These are phyloP conservation scores for Hirtodrosophila duncani DNA, from an alignment of 2,888 invertebrate genomes.

Conservation along the genomic window DNA sequence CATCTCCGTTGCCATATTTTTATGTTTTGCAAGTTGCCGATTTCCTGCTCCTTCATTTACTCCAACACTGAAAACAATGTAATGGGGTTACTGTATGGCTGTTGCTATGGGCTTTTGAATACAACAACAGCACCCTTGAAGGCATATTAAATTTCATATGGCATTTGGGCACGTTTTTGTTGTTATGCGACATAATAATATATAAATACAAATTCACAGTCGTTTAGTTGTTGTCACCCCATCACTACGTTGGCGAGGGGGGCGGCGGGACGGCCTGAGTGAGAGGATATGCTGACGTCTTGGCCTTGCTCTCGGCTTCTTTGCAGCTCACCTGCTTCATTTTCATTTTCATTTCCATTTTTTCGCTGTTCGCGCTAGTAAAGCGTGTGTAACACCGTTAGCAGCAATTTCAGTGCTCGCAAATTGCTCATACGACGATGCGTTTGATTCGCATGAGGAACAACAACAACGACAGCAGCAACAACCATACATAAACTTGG, in stretches of 20 bases:
- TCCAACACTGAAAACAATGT: too few species aligned
- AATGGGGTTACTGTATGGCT: conserved; percentile 21
- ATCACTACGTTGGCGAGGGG: neutral
- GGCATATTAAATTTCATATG: conserved; percentile 23
- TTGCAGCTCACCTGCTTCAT: neutral
- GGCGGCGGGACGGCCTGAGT: too few species aligned
- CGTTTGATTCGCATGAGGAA: too few species aligned
- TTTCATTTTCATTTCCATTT: conserved; percentile 5
- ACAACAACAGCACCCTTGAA: too few species aligned
- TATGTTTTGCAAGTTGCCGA: too few species aligned
- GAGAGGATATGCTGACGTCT: too few species aligned
- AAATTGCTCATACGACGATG: conserved; percentile 68
- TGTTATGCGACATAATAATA: conserved; percentile 9
- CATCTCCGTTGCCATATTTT: too few species aligned
- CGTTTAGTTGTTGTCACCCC: conserved; percentile 44
- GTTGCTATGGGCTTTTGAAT: too few species aligned
- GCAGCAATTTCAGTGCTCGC: conserved; percentile 64
- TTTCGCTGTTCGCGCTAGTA: conserved; percentile 42
- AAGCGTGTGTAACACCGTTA: conserved; percentile 65
- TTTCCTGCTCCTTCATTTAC: too few species aligned
- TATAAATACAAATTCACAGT: conserved; percentile 36
- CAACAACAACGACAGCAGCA: conserved; percentile 11
- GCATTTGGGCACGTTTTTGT: neutral
- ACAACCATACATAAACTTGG: conserved; percentile 14
- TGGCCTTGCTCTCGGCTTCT: neutral